Conservation (phyloP, 2,797 vertebrate genomes). For the Gallinago stenura region DNA sequence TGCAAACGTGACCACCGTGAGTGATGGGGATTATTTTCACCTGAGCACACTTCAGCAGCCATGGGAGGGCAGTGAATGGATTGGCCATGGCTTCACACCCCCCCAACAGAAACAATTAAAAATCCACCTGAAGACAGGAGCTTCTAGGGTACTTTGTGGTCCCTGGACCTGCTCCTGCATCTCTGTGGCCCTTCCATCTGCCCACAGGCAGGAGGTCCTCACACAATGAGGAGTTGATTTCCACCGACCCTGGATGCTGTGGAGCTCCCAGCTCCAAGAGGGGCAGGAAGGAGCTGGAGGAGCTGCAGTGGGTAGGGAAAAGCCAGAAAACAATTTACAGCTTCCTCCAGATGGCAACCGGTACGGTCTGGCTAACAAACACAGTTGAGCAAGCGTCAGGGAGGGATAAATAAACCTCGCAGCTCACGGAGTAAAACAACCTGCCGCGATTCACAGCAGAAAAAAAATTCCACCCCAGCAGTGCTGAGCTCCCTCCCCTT, state of each 20-base stretch:
- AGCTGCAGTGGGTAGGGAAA: background rate
- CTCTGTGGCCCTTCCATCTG: background rate
- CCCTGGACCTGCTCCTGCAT: background rate
- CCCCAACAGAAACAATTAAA: background rate
- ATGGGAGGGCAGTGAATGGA: background rate
- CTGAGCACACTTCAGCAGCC: background rate
- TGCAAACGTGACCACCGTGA: fast-evolving
- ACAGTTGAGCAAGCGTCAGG: background rate
- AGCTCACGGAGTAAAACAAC: background rate
- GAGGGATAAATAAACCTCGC: background rate
- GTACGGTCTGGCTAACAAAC: background rate
- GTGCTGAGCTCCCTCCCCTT: background rate
- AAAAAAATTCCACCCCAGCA: fast-evolving
- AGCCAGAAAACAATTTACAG: background rate
- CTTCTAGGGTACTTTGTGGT: fast-evolving
- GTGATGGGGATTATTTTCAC: fast-evolving
- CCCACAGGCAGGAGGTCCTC: background rate
- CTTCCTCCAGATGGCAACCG: constrained; percentile 41
- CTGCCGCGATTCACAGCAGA: background rate
- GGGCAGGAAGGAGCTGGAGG: background rate
- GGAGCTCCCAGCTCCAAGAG: fast-evolving
- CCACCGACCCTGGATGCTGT: fast-evolving
- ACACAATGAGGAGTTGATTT: fast-evolving
- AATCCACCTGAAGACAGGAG: fast-evolving
- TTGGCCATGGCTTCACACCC: fast-evolving